Conservation (phyloP, 2,113 vertebrate genomes). For the Clarias batrachus region DNA sequence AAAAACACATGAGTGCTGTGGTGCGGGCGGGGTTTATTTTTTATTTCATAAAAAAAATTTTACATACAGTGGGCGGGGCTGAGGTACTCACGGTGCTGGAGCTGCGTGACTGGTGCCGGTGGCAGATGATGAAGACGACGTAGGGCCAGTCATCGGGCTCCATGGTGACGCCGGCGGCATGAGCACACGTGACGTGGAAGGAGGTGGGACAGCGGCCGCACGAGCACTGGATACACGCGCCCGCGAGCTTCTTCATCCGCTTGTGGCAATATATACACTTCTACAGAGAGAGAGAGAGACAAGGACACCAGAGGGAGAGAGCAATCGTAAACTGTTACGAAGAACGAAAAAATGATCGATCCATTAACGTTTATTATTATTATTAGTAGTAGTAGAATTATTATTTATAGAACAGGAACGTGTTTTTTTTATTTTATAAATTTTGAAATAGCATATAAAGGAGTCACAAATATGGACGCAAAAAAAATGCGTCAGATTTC, state of each 20-base stretch:
- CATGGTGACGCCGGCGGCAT: slow-evolving; percentile 90
- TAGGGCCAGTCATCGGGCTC: slow-evolving; percentile 93
- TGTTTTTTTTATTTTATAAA: no score
- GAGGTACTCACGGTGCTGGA: slow-evolving; percentile 78
- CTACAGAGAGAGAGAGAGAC: slow-evolving; percentile 62
- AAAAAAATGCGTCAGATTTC: no score
- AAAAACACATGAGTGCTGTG: no score
- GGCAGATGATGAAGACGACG: slow-evolving; percentile 91
- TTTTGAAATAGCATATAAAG: no score
- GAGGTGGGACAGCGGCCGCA: slow-evolving; percentile 88
- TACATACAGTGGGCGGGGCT: neutral
- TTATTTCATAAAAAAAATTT: no score
- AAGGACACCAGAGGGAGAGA: slow-evolving; percentile 2
- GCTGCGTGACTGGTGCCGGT: slow-evolving; percentile 83
- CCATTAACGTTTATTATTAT: neutral
- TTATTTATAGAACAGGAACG: no score
- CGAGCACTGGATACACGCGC: slow-evolving; percentile 94
- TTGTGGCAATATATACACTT: slow-evolving; percentile 92
- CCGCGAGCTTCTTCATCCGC: slow-evolving; percentile 80
- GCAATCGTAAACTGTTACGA: no score
- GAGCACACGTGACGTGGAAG: slow-evolving; percentile 95
- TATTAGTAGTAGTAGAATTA: no score
- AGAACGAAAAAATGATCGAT: neutral
- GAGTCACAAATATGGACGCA: no score
- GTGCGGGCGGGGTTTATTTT: neutral